Base-by-base conservation (phyloP, 2,113 vertebrate genomes). In the Microcebus murinus region DNA sequence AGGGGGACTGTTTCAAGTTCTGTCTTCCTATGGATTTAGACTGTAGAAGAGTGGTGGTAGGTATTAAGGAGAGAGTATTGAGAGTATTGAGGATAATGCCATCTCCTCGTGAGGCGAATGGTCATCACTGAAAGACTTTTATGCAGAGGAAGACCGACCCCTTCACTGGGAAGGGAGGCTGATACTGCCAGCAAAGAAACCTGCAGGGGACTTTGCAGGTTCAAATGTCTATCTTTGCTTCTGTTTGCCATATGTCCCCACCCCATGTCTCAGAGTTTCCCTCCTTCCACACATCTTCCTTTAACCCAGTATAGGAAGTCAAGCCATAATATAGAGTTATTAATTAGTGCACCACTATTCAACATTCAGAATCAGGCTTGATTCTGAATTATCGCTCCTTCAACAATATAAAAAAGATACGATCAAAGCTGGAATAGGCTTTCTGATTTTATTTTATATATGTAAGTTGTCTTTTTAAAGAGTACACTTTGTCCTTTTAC, bases 61-160 rank as follows among this genome's bases (percentile, higher is more conserved):
- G 4, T 34, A 1, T 55, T 7, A 11, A n/a, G 10, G n/a, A n/a
- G 4, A 27, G 21, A 1, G 23, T 68, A 3, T 9, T 55, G 4
- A 27, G 21, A 1, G 23, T 68, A 3, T 9, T 55, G 25, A 79
- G 18, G 31, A n/a, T 48, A 70, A 77, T 48, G 18, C 1, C 29
- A 65, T 15, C 25, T 42, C 63, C 14, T 55, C 84, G 45, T 29
- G 50, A 89, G 45, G 61, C 8, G 61, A 83, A 61, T 12, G 13
- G 10, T 59, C 67, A 48, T 81, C 39, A 67, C 2, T 7, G 5
- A 87, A 61, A 94, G 9, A 1, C 29, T 67, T 90, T 81, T 57
- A 23, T 67, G 52, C 17, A 76, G 34, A 48, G 29, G 3, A 70
- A 91, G 25, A 42, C 12, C 57, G 36, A 88, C 1, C 8, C 8